Evolutionary conservation across 1,140 invertebrate species (phyloP).

Genomic region (Drosophila watanabei): DNA sequence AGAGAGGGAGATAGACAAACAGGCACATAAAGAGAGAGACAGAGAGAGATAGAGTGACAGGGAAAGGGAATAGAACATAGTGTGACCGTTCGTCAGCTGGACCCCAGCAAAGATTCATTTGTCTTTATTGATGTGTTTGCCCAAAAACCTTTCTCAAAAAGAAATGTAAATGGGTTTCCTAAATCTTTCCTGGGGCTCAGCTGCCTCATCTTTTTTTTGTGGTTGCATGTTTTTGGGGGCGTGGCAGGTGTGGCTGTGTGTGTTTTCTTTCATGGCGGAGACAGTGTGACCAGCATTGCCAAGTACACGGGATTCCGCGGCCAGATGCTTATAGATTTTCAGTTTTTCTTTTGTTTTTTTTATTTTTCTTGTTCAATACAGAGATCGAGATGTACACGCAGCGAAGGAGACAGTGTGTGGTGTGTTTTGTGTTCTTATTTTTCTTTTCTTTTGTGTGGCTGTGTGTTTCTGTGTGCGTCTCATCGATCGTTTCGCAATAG

Average conservation of each 20-base stretch:
- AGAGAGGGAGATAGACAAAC: conserved; percentile 29
- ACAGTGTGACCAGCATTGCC: conserved; percentile 74
- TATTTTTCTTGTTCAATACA: conserved; percentile 33
- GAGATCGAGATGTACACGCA: conserved; percentile 25
- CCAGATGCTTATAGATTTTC: conserved; percentile 85
- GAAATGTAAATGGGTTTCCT: not conserved
- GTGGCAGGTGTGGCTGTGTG: conserved; percentile 30
- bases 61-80: conserved; percentile 22
- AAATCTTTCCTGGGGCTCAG: conserved; percentile 43
- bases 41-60: conserved; percentile 19
- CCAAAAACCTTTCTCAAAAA: conserved; percentile 1
- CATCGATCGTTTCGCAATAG: conserved; percentile 31
- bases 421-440: conserved; percentile 6
- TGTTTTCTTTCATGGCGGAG: conserved; percentile 30
- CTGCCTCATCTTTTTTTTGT: conserved; percentile 1
- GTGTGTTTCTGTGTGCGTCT: conserved; percentile 14
- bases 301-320: conserved; percentile 85
- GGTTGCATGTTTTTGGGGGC: conserved; percentile 2
- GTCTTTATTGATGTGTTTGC: not conserved
- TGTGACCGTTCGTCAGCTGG: conserved; percentile 30
- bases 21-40: conserved; percentile 41
- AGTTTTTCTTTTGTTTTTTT: conserved; percentile 51
- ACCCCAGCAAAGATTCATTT: conserved; percentile 30
- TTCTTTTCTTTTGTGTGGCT: not conserved
- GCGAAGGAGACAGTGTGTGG: conserved; percentile 7